phyloP scores from a whole-genome alignment of 92 coral and sea anemone species.

The Meandrina meandrites region DNA sequence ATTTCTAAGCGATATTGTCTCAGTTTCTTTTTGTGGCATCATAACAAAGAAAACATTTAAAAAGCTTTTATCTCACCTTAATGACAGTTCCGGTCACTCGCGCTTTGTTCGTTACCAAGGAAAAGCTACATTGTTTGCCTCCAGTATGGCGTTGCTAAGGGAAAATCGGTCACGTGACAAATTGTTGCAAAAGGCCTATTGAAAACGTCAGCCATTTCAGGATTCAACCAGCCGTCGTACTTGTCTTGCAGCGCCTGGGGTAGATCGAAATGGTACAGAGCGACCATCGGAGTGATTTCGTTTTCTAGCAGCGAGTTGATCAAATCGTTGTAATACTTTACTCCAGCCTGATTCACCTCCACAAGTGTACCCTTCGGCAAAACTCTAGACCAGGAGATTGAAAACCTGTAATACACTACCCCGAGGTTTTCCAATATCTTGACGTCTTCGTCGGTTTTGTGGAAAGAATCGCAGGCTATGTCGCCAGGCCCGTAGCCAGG shows the following conservation, averaged over 20 bases:
- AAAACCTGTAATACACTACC: conserved; percentile 81
- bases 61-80: no score
- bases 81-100: no score
- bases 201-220: conserved; percentile 63
- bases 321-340: conserved; percentile 75
- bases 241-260: conserved; percentile 83
- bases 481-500: conserved; percentile 70
- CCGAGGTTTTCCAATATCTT: conserved; percentile 73
- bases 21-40: no score
- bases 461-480: conserved; percentile 84
- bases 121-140: no score
- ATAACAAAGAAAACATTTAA: no score
- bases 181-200: no score
- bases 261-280: conserved; percentile 85
- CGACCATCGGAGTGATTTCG: conserved; percentile 75
- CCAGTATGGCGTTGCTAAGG: no score
- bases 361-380: conserved; percentile 72
- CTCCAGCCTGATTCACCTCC: conserved; percentile 64
- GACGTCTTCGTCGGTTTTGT: conserved; percentile 72
- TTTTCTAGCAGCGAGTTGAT: conserved; percentile 65
- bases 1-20: no score
- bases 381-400: conserved; percentile 89
- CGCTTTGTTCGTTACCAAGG: no score
- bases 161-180: no score
- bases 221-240: conserved; percentile 74